Percentiles rank a stretch among this genome's conserved stretches.
Conservation (phyloP, 2,888 invertebrate species). For the Caprella mutica region DNA sequence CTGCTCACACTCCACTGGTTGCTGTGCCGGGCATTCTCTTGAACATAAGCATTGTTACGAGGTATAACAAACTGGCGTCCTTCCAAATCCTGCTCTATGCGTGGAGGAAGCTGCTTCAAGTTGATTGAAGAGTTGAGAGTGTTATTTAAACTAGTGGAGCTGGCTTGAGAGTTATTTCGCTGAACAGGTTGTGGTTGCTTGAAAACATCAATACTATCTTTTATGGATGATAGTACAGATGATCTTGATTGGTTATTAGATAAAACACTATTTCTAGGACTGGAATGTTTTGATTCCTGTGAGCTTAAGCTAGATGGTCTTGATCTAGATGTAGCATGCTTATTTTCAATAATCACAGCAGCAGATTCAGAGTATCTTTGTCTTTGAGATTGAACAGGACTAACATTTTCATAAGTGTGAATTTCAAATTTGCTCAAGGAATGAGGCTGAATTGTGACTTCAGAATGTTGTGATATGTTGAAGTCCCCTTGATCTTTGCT, state of each 20-base stretch:
- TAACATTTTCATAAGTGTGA: constrained; percentile 32
- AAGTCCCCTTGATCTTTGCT: too few relatives aligned
- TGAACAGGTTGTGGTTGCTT: not conserved
- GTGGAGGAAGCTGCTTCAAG: constrained; percentile 19
- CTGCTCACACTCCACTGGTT: constrained; percentile 30
- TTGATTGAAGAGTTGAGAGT: constrained; percentile 6
- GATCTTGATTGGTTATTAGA: not conserved
- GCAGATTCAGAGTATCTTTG: constrained; percentile 25
- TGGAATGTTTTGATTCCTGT: constrained; percentile 45
- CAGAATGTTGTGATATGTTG: constrained; percentile 10
- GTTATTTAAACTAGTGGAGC: too few relatives aligned
- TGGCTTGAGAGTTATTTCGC: not conserved
- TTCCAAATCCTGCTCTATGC: constrained; percentile 33
- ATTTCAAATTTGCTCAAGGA: constrained; percentile 4
- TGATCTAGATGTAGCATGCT: constrained; percentile 40
- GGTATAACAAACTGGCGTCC: constrained; percentile 34
- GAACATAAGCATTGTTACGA: constrained; percentile 31
- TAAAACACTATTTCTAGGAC: constrained; percentile 42
- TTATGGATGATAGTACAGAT: too few relatives aligned
- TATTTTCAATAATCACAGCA: constrained; percentile 32
- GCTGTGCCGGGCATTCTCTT: constrained; percentile 32
- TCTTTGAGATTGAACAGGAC: constrained; percentile 20
- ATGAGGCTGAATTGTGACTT: constrained; percentile 3
- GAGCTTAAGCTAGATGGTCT: constrained; percentile 44
- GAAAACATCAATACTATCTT: too few relatives aligned